Evolutionary conservation across 2,888 invertebrate genomes (phyloP), one percentile per base, ranked within the genome.

Genomic region (Eilema depressum): DNA sequence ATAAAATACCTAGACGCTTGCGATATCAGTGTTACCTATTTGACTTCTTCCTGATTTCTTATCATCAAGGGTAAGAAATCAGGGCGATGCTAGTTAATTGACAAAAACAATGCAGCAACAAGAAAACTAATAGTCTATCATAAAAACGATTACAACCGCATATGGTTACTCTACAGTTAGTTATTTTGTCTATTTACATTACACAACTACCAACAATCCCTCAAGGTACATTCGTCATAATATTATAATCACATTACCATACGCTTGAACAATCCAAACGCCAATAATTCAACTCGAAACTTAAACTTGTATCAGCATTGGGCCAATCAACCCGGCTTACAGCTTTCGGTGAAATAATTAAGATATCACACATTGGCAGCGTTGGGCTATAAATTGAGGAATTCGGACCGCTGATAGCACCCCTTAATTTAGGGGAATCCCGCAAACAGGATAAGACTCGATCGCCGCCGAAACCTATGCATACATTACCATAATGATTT

Each of bases 331-430:
- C 77, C 77, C 73, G 77, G 74, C 78, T 82, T 84, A 83, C 70
- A 76, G 69, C 82, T 84, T 85, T 87, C 66, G 81, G 81, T 89
- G 87, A 86, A 89, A 88, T 88, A 90, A 91, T 91, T 91, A 90
- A 89, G 91, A 87, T 89, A 89, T 89, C 87, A 85, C 84, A 84
- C 86, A 83, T 85, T 82, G 84, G 74, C 78, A 77, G 77, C 78
- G 82, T 79, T 70, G 68, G 71, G 77, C 83, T 72, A 82, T 89
- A 89, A 89, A 91, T 88, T 87, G 81, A 70, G 70, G 33, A 75
- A 68, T 72, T 68, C 63, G 66, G 73, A 64, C 73, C 79, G 71
- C 74, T 75, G 74, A 80, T 80, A 74, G 75, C 71, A 70, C 68
- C 72, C 82, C 75, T 79, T 81, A 84, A 81, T 82, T 82, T 82